Percentiles rank a stretch among this genome's conserved stretches.
Conservation (phyloP, 2,113 vertebrate genomes). For the Corythoichthys intestinalis region DNA sequence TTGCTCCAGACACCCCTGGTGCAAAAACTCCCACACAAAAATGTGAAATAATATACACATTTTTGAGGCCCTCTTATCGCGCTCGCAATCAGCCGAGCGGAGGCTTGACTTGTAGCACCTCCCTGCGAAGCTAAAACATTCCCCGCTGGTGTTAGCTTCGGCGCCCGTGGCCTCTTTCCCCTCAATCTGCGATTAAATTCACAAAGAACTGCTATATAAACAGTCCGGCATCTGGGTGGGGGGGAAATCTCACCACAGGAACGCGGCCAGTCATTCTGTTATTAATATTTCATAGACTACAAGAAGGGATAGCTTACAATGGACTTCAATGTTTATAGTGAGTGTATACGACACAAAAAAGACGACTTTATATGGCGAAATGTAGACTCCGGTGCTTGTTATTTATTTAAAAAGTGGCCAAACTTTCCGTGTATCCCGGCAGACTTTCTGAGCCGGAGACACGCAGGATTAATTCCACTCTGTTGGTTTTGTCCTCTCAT, state of each 20-base stretch:
- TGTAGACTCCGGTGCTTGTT: background rate
- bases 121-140: conserved; percentile 61
- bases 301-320: conserved; percentile 8
- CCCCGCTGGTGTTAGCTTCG: conserved; percentile 40
- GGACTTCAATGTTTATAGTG: conserved; percentile 4
- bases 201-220: conserved; percentile 69
- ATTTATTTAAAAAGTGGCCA: background rate
- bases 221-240: conserved; percentile 64
- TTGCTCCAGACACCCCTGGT: background rate
- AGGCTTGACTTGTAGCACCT: conserved; percentile 50
- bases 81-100: conserved; percentile 29
- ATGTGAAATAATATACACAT: conserved; percentile 15
- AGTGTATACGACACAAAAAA: background rate
- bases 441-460: conserved; percentile 36
- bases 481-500: conserved; percentile 56
- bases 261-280: conserved; percentile 62
- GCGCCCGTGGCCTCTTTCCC: conserved; percentile 42
- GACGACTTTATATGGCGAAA: background rate
- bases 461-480: conserved; percentile 53
- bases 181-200: conserved; percentile 64
- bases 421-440: conserved; percentile 11
- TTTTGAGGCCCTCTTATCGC: conserved; percentile 30
- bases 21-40: conserved; percentile 6
- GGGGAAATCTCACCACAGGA: conserved; percentile 58
- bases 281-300: conserved; percentile 70